Conservation (phyloP, 2,113 vertebrate genomes). For the Hippotragus niger region DNA sequence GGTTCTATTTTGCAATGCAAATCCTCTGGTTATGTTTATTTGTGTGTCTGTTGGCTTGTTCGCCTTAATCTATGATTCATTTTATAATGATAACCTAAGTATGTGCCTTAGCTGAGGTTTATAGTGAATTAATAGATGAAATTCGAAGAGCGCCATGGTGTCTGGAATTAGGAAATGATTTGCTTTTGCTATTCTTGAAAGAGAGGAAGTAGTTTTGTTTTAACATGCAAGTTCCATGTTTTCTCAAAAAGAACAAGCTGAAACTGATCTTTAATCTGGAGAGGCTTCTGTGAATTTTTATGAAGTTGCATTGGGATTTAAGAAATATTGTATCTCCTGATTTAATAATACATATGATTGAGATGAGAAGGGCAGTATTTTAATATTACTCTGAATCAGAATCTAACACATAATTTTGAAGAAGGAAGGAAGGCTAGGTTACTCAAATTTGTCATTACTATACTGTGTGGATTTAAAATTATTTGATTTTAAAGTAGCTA, state of each 20-base stretch:
- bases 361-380: not conserved
- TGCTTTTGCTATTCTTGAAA: constrained; percentile 34
- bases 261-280: not conserved
- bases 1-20: not conserved
- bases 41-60: not conserved
- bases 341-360: constrained; percentile 9
- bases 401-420: not conserved
- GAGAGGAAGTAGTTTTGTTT: constrained; percentile 35
- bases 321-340: not conserved
- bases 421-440: not conserved
- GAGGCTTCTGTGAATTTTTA: not conserved
- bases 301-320: not conserved
- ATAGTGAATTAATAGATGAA: constrained; percentile 54
- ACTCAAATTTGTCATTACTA: not conserved
- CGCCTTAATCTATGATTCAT: constrained; percentile 38
- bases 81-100: constrained; percentile 10
- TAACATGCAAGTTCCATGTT: not conserved
- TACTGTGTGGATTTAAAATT: not conserved
- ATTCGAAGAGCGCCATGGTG: constrained; percentile 44
- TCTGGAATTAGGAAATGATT: constrained; percentile 47
- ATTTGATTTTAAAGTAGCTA: not conserved
- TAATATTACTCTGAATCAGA: constrained; percentile 10
- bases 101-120: constrained; percentile 33
- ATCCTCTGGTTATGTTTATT: not conserved
- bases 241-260: not conserved